A percentile compares a stretch with the other conserved stretches of the same genome.
phyloP scores from a whole-genome alignment of 2,113 vertebrate genomes.

The Pseudorectes ferrugineus region DNA sequence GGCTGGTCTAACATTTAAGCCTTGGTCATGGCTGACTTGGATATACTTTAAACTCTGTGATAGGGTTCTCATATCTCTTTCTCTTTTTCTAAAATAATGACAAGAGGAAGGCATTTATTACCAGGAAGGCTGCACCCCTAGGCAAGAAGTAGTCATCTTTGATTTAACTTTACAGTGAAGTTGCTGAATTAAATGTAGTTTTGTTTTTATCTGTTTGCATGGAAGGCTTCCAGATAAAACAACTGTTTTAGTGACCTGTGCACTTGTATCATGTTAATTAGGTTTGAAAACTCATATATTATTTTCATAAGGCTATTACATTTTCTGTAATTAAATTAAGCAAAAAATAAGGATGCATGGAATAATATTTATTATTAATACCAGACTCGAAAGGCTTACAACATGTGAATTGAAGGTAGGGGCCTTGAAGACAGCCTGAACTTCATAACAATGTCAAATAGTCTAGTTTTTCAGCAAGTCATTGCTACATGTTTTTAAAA shows the following conservation, averaged over 20 bases:
- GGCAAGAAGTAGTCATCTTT: constrained; percentile 74
- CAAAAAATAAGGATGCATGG: constrained; percentile 79
- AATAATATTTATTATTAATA: constrained; percentile 86
- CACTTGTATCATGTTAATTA: constrained; percentile 81
- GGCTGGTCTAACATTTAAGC: constrained; percentile 3
- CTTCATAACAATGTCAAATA: constrained; percentile 59
- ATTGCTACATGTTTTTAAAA: constrained; percentile 11
- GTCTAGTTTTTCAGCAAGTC: constrained; percentile 50
- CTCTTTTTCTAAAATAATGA: constrained; percentile 66
- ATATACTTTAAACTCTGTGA: constrained; percentile 51
- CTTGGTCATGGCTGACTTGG: constrained; percentile 67
- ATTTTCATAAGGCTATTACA: constrained; percentile 86
- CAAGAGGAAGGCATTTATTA: constrained; percentile 79
- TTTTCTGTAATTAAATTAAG: constrained; percentile 84
- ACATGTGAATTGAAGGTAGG: constrained; percentile 63
- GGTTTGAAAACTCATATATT: constrained; percentile 83
- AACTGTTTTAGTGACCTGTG: constrained; percentile 77
- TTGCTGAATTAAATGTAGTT: constrained; percentile 72
- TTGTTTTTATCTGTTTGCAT: constrained; percentile 81
- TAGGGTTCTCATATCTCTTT: constrained; percentile 59
- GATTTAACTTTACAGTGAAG: constrained; percentile 60
- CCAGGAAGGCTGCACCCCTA: constrained; percentile 63
- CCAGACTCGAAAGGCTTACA: constrained; percentile 75
- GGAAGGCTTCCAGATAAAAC: constrained; percentile 82
- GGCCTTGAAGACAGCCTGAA: constrained; percentile 65